Conservation (phyloP, 2,113 vertebrate genomes). For the Chionis minor region DNA sequence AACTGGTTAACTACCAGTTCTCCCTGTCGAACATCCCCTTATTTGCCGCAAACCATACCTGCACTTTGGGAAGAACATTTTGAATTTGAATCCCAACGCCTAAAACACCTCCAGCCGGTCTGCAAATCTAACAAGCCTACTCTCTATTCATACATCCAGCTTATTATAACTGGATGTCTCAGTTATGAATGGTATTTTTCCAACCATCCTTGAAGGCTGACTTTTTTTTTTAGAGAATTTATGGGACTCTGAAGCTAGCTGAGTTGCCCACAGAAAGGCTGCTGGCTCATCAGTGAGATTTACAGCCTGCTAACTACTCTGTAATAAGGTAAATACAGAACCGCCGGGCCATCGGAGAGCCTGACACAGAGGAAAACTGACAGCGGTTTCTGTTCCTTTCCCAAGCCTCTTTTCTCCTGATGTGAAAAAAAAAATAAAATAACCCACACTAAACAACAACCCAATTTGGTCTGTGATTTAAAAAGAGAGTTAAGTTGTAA, state of each 20-base stretch:
- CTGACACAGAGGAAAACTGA: not conserved
- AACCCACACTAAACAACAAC: not conserved
- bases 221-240: not conserved
- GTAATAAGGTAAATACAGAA: not conserved
- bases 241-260: not conserved
- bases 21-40: not conserved
- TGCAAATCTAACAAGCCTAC: not conserved
- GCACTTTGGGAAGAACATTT: not conserved
- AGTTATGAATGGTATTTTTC: not conserved
- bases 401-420: not conserved
- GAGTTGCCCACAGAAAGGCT: not conserved
- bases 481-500: not conserved
- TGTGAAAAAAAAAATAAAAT: not conserved
- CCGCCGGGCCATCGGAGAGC: not conserved
- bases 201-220: not conserved
- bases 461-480: not conserved
- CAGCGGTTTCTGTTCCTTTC: not conserved
- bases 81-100: not conserved
- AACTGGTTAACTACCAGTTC: not conserved
- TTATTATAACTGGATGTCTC: not conserved
- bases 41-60: not conserved
- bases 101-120: not conserved
- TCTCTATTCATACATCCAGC: not conserved
- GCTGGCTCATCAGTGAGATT: constrained; percentile 27
- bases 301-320: not conserved